phyloP scores from a whole-genome alignment of 2,113 vertebrate species.

The Octodon degus region DNA sequence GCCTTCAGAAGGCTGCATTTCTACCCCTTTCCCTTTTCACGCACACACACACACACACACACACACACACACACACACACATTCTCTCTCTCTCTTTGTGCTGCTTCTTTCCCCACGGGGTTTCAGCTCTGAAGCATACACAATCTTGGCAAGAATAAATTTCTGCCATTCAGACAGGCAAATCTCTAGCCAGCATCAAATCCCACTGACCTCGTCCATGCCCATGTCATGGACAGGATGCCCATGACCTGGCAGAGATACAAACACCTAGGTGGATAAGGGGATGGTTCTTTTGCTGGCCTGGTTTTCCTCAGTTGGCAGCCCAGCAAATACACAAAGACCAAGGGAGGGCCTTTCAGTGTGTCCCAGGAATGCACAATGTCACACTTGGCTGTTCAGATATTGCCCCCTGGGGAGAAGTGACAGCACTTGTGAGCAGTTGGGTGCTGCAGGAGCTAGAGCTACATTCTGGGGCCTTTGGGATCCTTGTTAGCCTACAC shows the following conservation, averaged over 20 bases:
- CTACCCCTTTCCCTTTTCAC: not conserved
- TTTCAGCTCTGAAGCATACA: conserved; percentile 4
- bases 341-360: conserved; percentile 52
- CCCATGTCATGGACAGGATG: conserved; percentile 56
- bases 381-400: conserved; percentile 39
- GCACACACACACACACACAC: not conserved
- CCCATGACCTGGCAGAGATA: conserved; percentile 38
- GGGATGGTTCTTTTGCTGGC: conserved; percentile 49
- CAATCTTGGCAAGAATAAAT: conserved; percentile 58
- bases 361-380: conserved; percentile 29
- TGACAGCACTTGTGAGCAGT: conserved; percentile 24
- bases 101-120: not conserved
- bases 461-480: not conserved
- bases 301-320: conserved; percentile 57
- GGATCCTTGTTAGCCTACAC: not conserved
- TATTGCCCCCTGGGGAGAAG: conserved; percentile 38
- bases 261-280: conserved; percentile 12
- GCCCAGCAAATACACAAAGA: conserved; percentile 12
- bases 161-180: conserved; percentile 32
- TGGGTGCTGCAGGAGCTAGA: not conserved
- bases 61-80: not conserved
- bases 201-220: conserved; percentile 41
- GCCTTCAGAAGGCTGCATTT: conserved; percentile 21
- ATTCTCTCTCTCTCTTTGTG: not conserved
- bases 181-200: conserved; percentile 40